These are phyloP conservation scores for Pachliopta kotzebuea DNA, from an alignment of 2,888 invertebrate species.

Conservation along the genomic window DNA sequence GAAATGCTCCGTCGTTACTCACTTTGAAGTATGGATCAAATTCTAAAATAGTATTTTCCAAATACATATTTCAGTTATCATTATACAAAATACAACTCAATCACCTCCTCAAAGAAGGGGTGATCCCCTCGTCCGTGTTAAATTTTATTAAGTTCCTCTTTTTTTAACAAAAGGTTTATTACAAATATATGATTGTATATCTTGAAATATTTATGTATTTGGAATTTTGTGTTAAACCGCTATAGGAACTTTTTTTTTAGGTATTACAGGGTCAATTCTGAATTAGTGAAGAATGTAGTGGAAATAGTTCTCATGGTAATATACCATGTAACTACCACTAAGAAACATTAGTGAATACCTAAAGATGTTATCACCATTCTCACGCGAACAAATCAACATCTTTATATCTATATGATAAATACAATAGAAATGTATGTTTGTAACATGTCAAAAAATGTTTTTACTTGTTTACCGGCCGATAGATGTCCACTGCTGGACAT, in stretches of 20 bases:
- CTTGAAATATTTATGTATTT: background rate
- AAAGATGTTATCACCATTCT: too few species aligned
- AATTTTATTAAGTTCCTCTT: constrained; percentile 32
- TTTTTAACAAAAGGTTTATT: too few species aligned
- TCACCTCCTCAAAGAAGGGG: constrained; percentile 53
- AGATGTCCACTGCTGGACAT: too few species aligned
- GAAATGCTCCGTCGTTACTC: constrained; percentile 34
- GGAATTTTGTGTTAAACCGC: too few species aligned
- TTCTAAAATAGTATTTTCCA: constrained; percentile 27
- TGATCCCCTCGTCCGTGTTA: constrained; percentile 36
- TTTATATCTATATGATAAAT: too few species aligned
- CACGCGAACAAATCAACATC: too few species aligned
- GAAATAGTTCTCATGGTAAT: background rate
- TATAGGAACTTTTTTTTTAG: too few species aligned
- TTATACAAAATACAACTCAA: constrained; percentile 59
- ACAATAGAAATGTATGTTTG: too few species aligned
- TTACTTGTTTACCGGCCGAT: too few species aligned
- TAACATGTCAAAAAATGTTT: too few species aligned
- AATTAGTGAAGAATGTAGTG: background rate
- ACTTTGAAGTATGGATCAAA: constrained; percentile 33
- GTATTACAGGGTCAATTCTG: background rate
- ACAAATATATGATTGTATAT: background rate
- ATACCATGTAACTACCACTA: too few species aligned
- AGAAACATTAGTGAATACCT: too few species aligned
- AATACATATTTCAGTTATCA: constrained; percentile 43